A percentile compares a stretch with the other conserved stretches of the same genome.
phyloP scores from a whole-genome alignment of 2,113 vertebrate genomes.

The Alexandromys fortis region DNA sequence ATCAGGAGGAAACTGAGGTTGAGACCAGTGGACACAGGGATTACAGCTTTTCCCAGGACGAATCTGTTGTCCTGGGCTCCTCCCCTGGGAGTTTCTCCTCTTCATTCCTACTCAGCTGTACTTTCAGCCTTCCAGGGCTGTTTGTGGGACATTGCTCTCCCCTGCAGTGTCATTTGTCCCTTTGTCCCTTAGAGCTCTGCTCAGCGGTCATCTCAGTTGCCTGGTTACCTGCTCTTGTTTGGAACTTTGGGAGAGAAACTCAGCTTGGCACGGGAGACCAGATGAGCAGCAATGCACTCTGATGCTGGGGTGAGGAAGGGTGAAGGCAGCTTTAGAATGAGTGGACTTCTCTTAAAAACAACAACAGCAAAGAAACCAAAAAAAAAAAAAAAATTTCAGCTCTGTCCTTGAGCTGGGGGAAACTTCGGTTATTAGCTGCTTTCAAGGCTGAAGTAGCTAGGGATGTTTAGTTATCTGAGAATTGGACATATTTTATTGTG shows the following conservation, averaged over 20 bases:
- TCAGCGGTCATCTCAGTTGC: background rate
- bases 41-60: background rate
- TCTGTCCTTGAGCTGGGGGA: conserved; percentile 13
- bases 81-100: background rate
- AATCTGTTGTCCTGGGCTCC: rapidly evolving
- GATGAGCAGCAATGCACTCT: conserved; percentile 8
- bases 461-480: conserved; percentile 2
- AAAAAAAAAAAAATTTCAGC: too few species aligned
- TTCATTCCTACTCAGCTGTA: background rate
- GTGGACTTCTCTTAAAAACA: background rate
- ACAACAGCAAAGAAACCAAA: background rate
- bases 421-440: background rate
- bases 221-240: background rate
- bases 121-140: too few species aligned
- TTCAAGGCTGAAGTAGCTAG: conserved; percentile 9
- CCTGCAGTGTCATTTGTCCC: background rate
- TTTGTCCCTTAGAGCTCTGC: background rate
- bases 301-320: background rate
- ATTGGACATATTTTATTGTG: background rate
- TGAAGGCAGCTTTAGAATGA: background rate
- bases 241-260: background rate
- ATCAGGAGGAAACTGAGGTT: background rate
- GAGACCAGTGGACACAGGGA: background rate
- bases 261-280: conserved; percentile 20
- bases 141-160: background rate